phyloP scores from a whole-genome alignment of 2,888 invertebrate species.

The Elaeidobius kamerunicus region DNA sequence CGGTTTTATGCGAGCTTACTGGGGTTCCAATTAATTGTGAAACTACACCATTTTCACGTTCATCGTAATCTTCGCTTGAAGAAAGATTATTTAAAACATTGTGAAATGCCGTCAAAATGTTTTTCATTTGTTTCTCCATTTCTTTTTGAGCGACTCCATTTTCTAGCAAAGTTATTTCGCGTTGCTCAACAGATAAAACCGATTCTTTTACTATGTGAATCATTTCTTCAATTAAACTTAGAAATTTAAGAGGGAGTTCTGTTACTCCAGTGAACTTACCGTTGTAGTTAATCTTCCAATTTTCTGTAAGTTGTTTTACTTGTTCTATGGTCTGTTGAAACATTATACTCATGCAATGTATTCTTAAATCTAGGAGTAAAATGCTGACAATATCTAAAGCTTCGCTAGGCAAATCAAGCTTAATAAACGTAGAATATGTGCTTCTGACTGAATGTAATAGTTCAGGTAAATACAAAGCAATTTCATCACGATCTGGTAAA shows the following conservation, averaged over 20 bases:
- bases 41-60: slow-evolving; percentile 56
- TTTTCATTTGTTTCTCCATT: slow-evolving; percentile 55
- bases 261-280: slow-evolving; percentile 65
- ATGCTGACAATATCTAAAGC: slow-evolving; percentile 81
- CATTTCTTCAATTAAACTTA: slow-evolving; percentile 69
- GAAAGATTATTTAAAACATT: slow-evolving; percentile 72
- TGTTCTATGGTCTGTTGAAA: slow-evolving; percentile 82
- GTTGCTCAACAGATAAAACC: slow-evolving; percentile 66
- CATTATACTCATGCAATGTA: slow-evolving; percentile 81
- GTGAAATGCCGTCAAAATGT: slow-evolving; percentile 61
- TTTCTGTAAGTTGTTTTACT: slow-evolving; percentile 73
- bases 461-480: slow-evolving; percentile 70
- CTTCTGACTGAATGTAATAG: slow-evolving; percentile 70
- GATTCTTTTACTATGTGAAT: slow-evolving; percentile 68
- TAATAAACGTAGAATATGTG: slow-evolving; percentile 76
- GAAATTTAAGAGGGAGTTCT: slow-evolving; percentile 63
- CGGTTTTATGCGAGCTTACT: slow-evolving; percentile 45
- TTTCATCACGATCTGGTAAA: slow-evolving; percentile 54
- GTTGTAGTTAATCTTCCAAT: slow-evolving; percentile 82
- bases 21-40: slow-evolving; percentile 65
- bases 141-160: slow-evolving; percentile 54
- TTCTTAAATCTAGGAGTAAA: slow-evolving; percentile 81
- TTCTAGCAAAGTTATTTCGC: slow-evolving; percentile 59
- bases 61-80: slow-evolving; percentile 64
- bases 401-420: slow-evolving; percentile 84